phyloP scores from a whole-genome alignment of 1,140 invertebrate genomes.

The Danaus melanippus region DNA sequence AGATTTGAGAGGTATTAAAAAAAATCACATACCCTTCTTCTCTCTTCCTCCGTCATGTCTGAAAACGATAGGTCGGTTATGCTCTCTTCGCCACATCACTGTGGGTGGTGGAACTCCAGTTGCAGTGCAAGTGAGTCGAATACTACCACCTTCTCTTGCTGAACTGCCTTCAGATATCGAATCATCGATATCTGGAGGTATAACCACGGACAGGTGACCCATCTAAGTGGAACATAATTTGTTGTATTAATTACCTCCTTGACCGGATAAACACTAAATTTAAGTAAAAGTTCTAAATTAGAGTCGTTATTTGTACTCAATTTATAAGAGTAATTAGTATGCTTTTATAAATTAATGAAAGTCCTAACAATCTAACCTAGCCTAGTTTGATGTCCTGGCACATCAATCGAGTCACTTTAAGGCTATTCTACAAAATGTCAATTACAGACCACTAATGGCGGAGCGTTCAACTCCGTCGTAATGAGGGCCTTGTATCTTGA shows the following conservation, averaged over 20 bases:
- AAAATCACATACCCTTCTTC: constrained; percentile 73
- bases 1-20: neutral
- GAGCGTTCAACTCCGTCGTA: constrained; percentile 4
- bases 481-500: constrained; percentile 8
- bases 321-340: neutral
- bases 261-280: neutral
- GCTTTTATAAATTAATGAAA: neutral
- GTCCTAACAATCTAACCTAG: neutral
- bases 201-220: constrained; percentile 85
- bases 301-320: neutral
- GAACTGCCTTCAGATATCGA: constrained; percentile 72
- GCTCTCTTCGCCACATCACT: constrained; percentile 84
- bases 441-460: constrained; percentile 14
- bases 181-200: constrained; percentile 87
- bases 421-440: constrained; percentile 14
- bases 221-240: constrained; percentile 71
- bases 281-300: neutral
- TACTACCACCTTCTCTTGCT: constrained; percentile 83
- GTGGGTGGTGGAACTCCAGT: constrained; percentile 86
- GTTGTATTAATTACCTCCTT: too few species aligned
- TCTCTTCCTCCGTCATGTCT: constrained; percentile 77
- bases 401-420: constrained; percentile 8
- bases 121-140: constrained; percentile 83
- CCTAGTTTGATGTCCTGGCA: neutral
- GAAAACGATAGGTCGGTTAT: constrained; percentile 81